Percentiles rank a stretch among this genome's conserved stretches.
phyloP scores from a whole-genome alignment of 1,140 invertebrate species.

The Pseudomyrmex cubaensis region DNA sequence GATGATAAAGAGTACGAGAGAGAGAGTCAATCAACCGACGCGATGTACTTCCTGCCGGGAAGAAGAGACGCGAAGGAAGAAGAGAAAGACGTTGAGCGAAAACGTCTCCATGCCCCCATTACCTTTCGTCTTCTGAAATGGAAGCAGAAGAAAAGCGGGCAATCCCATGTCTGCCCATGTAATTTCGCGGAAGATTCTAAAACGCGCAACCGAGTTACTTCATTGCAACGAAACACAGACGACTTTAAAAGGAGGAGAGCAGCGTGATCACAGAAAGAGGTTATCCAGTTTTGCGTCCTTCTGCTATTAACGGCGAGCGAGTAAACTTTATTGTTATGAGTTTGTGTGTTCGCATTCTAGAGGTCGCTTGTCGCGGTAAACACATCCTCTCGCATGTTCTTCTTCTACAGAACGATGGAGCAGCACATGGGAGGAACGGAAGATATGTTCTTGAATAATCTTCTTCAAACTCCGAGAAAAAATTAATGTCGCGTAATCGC shows the following conservation, averaged over 20 bases:
- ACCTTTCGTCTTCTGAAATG: conserved; percentile 6
- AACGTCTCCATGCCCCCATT: neutral
- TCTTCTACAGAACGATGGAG: neutral
- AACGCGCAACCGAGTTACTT: conserved; percentile 17
- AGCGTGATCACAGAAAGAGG: neutral
- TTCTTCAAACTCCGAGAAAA: neutral
- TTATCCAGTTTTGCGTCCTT: neutral
- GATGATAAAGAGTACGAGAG: neutral
- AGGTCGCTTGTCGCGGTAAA: neutral
- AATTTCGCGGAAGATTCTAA: conserved; percentile 4
- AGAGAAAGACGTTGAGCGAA: neutral
- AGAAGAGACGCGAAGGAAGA: neutral
- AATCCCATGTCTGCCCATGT: neutral
- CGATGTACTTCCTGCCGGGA: neutral
- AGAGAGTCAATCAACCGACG: neutral
- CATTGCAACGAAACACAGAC: neutral
- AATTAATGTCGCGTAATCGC: conserved; percentile 23
- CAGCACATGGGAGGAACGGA: neutral
- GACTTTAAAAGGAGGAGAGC: neutral
- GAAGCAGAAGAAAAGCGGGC: neutral
- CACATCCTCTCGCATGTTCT: conserved; percentile 17
- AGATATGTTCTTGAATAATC: neutral
- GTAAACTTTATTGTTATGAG: conserved; percentile 4
- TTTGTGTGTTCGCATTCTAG: neutral
- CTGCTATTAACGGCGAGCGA: neutral